Conservation (phyloP, 2,113 vertebrate genomes). For the Mormoops blainvillei region DNA sequence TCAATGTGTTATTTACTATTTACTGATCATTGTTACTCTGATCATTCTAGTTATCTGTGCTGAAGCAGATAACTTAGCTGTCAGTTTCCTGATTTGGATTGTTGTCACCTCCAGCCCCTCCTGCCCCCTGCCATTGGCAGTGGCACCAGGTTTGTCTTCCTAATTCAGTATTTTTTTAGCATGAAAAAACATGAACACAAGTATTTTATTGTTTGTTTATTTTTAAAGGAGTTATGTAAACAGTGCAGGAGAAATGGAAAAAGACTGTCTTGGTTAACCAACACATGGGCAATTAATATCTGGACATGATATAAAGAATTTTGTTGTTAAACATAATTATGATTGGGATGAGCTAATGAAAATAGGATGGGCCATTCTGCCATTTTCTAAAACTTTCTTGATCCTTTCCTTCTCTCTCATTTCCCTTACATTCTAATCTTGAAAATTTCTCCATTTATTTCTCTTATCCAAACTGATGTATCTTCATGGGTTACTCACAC, state of each 20-base stretch:
- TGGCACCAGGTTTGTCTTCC: background rate
- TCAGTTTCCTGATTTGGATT: background rate
- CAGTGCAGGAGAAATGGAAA: background rate
- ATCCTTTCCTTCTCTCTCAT: background rate
- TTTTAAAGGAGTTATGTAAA: background rate
- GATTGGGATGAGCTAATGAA: background rate
- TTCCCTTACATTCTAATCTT: background rate
- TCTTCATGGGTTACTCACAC: background rate
- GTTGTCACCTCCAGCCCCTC: background rate
- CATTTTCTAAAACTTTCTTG: background rate
- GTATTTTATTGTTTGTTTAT: background rate
- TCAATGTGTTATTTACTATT: background rate
- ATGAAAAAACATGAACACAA: background rate
- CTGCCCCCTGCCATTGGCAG: background rate
- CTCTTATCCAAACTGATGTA: background rate
- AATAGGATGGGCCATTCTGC: background rate
- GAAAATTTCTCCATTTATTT: background rate
- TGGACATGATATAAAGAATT: background rate
- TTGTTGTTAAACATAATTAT: background rate
- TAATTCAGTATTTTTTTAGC: slow-evolving; percentile 10
- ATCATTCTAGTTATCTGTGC: background rate
- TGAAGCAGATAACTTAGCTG: slow-evolving; percentile 17
- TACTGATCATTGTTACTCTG: background rate
- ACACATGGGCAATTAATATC: background rate
- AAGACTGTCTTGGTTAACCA: background rate